Conservation (phyloP, 2,888 invertebrate species). For the Cataglyphis cursor region DNA sequence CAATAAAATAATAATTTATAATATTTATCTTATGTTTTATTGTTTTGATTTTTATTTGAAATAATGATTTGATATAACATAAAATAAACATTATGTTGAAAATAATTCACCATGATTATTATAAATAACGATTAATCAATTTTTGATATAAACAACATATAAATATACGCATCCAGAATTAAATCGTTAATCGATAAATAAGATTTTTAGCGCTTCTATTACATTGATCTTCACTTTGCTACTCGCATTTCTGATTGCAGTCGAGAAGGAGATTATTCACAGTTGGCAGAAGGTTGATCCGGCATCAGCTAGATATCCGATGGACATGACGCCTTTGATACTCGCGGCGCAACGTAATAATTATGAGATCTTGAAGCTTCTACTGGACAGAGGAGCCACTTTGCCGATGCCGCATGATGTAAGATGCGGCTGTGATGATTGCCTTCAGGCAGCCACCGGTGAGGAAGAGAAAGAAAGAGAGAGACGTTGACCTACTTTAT, state of each 20-base stretch:
- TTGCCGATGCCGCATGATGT: conserved; percentile 96
- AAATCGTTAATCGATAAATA: neutral
- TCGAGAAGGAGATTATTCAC: conserved; percentile 87
- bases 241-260: conserved; percentile 39
- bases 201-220: neutral
- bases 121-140: no score
- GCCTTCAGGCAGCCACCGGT: conserved; percentile 91
- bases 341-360: conserved; percentile 97
- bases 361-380: conserved; percentile 97
- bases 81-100: conserved; percentile 1
- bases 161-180: no score
- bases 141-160: no score
- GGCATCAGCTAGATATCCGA: conserved; percentile 94
- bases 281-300: conserved; percentile 96
- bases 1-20: neutral
- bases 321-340: conserved; percentile 97
- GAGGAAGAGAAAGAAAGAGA: conserved; percentile 69
- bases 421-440: conserved; percentile 96
- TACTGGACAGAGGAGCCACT: conserved; percentile 96
- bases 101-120: neutral
- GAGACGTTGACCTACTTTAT: neutral
- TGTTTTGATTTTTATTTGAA: neutral
- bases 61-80: neutral
- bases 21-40: neutral
- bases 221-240: neutral